Base-by-base conservation (phyloP, 2,888 invertebrate species). In the Mythimna loreyi region DNA sequence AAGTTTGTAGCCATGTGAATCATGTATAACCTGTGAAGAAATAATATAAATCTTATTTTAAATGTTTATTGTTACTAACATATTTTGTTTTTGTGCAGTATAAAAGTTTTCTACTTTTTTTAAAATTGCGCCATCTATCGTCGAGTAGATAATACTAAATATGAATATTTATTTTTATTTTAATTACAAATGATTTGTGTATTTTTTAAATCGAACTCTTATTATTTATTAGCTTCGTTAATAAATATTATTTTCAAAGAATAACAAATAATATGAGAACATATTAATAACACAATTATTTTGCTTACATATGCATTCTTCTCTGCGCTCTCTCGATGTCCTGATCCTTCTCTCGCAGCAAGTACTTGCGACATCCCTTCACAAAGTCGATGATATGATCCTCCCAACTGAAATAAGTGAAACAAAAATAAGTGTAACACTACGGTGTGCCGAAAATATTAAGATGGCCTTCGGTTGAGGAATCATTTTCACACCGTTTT, bases 321-420 rank as follows among this genome's bases (percentile, higher is more conserved):
- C 62, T 30, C 13, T 25, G 61, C 1, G 82, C 82, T 3, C 7
- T 49, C 23, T 67, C 49, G 2, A 64, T 58, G 40, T 76, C 71
- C 3, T 74, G 53, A 8, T 83, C 84, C 9, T 64, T 66, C 43
- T 82, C 79, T 1, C 25, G 57, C 33, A 82, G 56, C 33, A 84
- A 19, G 55, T 84, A 84, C 55, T 60, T 69, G 43, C 82, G 82
- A 7, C 73, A 28, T 7, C 82, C 82, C 23, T 57, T 67, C 33
- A 82, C 72, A 50, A 84, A 84, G 30, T 79, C 60, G 0, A 57
- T 49, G 33, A 63, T 49, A 56, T 79, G 82, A 1, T 59, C 64
- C 6, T 70, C 66, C 82, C 82, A 82, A 13, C 84, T 84, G 40
- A 1, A 52, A 40, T 7, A 1, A 16, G 19, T n/a, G 28, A 40